phyloP scores from a whole-genome alignment of 2,888 invertebrate genomes.

The Cenopis cana region DNA sequence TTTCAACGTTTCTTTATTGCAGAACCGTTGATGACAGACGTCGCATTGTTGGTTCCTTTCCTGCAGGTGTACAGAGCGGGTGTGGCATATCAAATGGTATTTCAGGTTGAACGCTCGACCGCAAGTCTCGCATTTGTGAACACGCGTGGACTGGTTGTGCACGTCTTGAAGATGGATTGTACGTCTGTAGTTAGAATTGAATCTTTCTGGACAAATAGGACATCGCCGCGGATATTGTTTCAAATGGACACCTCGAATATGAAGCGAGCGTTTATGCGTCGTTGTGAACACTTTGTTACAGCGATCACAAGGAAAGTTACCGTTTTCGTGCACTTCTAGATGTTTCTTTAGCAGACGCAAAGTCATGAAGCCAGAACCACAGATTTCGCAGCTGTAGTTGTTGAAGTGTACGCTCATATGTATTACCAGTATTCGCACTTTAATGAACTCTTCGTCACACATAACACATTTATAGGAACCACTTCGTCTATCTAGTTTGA shows the following conservation, averaged over 20 bases:
- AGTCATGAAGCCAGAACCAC: conserved; percentile 79
- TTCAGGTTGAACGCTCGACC: conserved; percentile 76
- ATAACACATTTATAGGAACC: conserved; percentile 72
- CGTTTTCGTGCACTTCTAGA: conserved; percentile 77
- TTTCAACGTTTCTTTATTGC: conserved; percentile 83
- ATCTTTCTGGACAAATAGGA: conserved; percentile 77
- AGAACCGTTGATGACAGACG: conserved; percentile 81
- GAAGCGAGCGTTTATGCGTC: conserved; percentile 71
- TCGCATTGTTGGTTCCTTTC: conserved; percentile 83
- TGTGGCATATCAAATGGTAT: conserved; percentile 77
- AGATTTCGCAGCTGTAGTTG: conserved; percentile 79
- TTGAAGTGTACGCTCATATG: conserved; percentile 81
- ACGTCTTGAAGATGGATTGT: conserved; percentile 80
- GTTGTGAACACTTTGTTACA: conserved; percentile 77
- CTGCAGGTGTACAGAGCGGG: conserved; percentile 75
- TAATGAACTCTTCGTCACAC: conserved; percentile 72
- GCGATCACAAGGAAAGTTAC: conserved; percentile 73
- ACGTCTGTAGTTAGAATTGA: conserved; percentile 77
- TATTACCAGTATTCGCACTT: conserved; percentile 74
- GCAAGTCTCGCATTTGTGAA: conserved; percentile 78
- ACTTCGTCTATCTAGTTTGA: conserved; percentile 64
- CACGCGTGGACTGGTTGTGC: conserved; percentile 76
- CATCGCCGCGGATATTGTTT: conserved; percentile 75
- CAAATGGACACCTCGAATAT: conserved; percentile 75
- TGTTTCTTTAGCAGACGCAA: conserved; percentile 75